phyloP scores from a whole-genome alignment of 2,797 vertebrate species.

The Alfaro cultratus region DNA sequence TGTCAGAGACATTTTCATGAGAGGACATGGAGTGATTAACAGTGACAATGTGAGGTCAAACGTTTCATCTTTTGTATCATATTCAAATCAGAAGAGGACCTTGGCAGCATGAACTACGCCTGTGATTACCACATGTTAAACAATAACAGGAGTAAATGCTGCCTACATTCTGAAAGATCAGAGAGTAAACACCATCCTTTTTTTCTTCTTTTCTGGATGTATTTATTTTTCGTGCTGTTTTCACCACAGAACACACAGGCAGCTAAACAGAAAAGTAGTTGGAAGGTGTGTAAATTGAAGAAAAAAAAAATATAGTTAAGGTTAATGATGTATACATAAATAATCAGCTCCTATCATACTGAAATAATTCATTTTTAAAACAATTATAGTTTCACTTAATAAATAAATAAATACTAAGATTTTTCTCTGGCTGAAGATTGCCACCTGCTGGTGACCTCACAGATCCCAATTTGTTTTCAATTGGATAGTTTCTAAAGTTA shows the following conservation, averaged over 20 bases:
- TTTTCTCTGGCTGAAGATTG: slow-evolving; percentile 68
- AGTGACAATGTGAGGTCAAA: slow-evolving; percentile 61
- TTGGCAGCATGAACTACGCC: slow-evolving; percentile 41
- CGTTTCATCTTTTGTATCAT: slow-evolving; percentile 53
- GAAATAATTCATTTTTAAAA: slow-evolving; percentile 15
- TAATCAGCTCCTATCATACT: slow-evolving; percentile 4
- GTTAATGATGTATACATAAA: not conserved
- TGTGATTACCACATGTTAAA: slow-evolving; percentile 9
- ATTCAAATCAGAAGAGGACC: slow-evolving; percentile 63
- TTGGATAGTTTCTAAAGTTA: too few species aligned
- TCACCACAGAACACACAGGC: not conserved
- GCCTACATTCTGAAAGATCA: not conserved
- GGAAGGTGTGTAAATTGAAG: not conserved
- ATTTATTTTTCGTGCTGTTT: not conserved
- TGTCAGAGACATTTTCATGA: slow-evolving; percentile 49
- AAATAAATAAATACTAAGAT: slow-evolving; percentile 13
- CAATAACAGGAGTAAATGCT: slow-evolving; percentile 9
- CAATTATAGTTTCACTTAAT: slow-evolving; percentile 33
- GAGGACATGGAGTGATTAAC: slow-evolving; percentile 61
- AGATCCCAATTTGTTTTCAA: not conserved
- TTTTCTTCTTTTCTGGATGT: not conserved
- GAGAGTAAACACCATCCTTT: slow-evolving; percentile 12
- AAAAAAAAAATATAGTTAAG: not conserved
- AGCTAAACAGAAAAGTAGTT: not conserved
- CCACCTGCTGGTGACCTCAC: slow-evolving; percentile 72